Evolutionary conservation across 2,888 invertebrate species (phyloP), one percentile per base, ranked within the genome.

Genomic region (Ganaspis brasiliensis): DNA sequence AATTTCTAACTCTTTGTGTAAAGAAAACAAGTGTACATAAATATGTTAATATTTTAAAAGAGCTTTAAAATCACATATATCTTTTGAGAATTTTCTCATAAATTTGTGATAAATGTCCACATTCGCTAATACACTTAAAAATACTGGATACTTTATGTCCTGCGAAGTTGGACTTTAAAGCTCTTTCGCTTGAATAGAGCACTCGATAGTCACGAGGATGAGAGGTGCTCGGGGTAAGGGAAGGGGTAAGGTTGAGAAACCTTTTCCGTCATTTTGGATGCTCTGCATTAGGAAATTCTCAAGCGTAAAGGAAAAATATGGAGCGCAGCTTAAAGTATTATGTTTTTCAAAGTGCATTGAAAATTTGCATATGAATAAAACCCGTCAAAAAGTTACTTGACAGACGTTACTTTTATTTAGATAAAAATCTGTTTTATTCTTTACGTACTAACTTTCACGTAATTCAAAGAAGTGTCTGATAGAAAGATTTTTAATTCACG

Each of bases 261-360:
- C 67, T 67, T 67, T 49, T 14, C 24, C 67, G 16, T 67, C 67
- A 9, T 67, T 67, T 26, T 45, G 45, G 26, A 67, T 67, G 45
- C 45, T 67, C 24, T 49, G 21, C 67, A 45, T 67, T 67, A 67
- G 45, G 45, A n/a, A 49, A 24, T 67, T 45, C 40, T 26, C 40
- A 16, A 67, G 40, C 45, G 67, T 67, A 24, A 67, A 67, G 45
- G 24, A 67, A 45, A 24, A 67, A 45, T 45, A 67, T 49, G n/a
- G 67, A 24, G 24, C 67, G 31, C 35, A 45, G 67, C 67, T 26
- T 67, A 67, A 67, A 67, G 67, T 26, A 67, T 67, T 67, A 67
- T 67, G 24, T 67, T 67, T 67, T 26, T n/a, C 9, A 67, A 45
- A 26, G 26, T 67, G 45, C 40, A 67, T 24, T 4, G n/a, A 67